phyloP scores from a whole-genome alignment of 2,797 vertebrate species.

The Prionace glauca region DNA sequence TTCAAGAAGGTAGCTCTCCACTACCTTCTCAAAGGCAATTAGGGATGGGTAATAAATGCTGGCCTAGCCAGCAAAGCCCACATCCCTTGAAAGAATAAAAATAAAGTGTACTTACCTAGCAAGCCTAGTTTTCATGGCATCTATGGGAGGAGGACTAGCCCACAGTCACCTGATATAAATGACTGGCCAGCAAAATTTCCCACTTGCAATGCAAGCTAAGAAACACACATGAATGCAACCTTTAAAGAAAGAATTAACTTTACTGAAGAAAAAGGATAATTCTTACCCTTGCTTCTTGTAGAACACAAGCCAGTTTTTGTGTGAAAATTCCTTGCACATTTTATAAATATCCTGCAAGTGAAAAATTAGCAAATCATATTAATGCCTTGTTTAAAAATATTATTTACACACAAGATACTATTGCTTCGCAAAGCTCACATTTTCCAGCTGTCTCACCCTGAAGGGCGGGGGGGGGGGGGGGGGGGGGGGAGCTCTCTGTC shows the following conservation, averaged over 20 bases:
- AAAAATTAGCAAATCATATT: constrained; percentile 34
- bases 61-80: too few species aligned
- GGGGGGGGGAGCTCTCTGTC: not conserved
- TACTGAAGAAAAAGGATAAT: not conserved
- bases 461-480: too few species aligned
- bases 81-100: too few species aligned
- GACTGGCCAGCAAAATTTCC: not conserved
- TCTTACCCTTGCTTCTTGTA: constrained; percentile 82
- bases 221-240: not conserved
- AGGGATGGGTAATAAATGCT: too few species aligned
- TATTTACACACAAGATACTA: not conserved
- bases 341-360: constrained; percentile 61
- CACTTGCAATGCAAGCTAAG: not conserved
- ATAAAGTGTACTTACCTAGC: not conserved
- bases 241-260: not conserved
- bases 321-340: constrained; percentile 89
- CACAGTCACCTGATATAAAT: not conserved
- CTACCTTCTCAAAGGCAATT: too few species aligned
- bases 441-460: not conserved
- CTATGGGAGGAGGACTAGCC: not conserved
- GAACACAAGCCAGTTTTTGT: constrained; percentile 95
- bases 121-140: not conserved
- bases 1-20: too few species aligned
- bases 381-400: constrained; percentile 5
- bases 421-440: not conserved